Conservation (phyloP, 2,888 invertebrate genomes). For the Hermaeophaga mercurialis region DNA sequence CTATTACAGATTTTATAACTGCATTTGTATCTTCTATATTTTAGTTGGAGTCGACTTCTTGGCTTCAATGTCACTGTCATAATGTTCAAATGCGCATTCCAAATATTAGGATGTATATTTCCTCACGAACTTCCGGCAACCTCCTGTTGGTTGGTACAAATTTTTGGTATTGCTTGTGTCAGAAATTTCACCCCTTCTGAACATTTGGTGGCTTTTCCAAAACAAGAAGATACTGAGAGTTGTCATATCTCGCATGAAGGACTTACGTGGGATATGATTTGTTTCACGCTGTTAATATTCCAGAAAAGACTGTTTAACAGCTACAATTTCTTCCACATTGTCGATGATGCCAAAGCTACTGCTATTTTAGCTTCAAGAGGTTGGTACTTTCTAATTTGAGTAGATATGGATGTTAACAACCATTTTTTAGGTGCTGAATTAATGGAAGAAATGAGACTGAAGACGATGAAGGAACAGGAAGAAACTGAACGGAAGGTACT, state of each 20-base stretch:
- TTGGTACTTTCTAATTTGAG: constrained; percentile 31
- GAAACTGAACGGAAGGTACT: constrained; percentile 84
- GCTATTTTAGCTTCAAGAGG: constrained; percentile 89
- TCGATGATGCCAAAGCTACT: constrained; percentile 94
- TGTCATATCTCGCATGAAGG: constrained; percentile 80
- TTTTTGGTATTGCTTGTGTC: constrained; percentile 90
- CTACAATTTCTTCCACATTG: constrained; percentile 96
- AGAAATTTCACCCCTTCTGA: constrained; percentile 66
- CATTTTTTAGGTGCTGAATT: constrained; percentile 83
- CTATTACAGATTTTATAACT: too few species aligned
- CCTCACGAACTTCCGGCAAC: constrained; percentile 61
- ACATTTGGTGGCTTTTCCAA: constrained; percentile 8
- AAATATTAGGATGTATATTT: constrained; percentile 92
- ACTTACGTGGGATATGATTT: constrained; percentile 92
- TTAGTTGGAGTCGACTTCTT: constrained; percentile 86
- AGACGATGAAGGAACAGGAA: constrained; percentile 87
- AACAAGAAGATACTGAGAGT: constrained; percentile 33
- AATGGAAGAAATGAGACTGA: constrained; percentile 88
- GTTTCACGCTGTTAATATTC: constrained; percentile 90
- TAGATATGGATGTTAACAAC: constrained; percentile 3
- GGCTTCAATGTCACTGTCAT: constrained; percentile 92
- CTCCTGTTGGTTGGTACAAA: constrained; percentile 77
- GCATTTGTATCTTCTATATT: too few species aligned
- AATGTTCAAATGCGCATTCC: constrained; percentile 81
- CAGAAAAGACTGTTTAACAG: constrained; percentile 92